Evolutionary conservation across 2,888 invertebrate species (phyloP), one percentile per base, ranked within the genome.

Genomic region (Leucophenga montana): DNA sequence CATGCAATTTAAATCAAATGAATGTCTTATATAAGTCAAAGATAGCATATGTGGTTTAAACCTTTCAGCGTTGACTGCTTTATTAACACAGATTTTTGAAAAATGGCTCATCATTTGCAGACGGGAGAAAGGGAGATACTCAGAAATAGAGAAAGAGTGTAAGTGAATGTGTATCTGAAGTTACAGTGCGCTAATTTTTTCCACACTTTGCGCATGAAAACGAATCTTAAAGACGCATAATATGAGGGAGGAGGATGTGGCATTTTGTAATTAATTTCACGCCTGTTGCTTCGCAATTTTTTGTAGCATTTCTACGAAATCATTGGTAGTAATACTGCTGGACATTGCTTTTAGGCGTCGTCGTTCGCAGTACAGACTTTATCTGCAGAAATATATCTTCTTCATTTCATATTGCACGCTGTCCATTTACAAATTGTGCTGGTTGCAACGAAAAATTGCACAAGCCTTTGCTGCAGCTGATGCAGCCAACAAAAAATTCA

Each of bases 251-350:
- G 53, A 16, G 20, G 71, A 46, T 50, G 48, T 48, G 64, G 59
- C 68, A 68, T 72, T 66, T 50, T 74, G 75, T 79, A 77, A 80
- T 80, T 77, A 76, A 80, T 80, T 81, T 81, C 79, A 81, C 81
- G 81, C 84, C 80, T 68, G 75, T 65, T 75, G 80, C 71, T 68
- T 73, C 56, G 69, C 75, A 67, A 22, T 53, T 71, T 57, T 66
- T 62, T n/a, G n/a, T 44, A 67, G 64, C 68, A 68, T 66, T 74
- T 74, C 75, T 53, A 16, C 16, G n/a, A 16, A 16, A 16, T 11
- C 16, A 11, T 20, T 20, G 9, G 53, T 13, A 48, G 48, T 14
- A 48, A 14, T 48, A 48, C 27, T 56, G 56, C 56, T 27, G 56
- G 56, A 56, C 56, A 56, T 56, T 56, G 27, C 56, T 27, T 56